These are phyloP conservation scores for Caenorhabditis angaria DNA, from an alignment of 2,888 invertebrate species.

Conservation along the genomic window DNA sequence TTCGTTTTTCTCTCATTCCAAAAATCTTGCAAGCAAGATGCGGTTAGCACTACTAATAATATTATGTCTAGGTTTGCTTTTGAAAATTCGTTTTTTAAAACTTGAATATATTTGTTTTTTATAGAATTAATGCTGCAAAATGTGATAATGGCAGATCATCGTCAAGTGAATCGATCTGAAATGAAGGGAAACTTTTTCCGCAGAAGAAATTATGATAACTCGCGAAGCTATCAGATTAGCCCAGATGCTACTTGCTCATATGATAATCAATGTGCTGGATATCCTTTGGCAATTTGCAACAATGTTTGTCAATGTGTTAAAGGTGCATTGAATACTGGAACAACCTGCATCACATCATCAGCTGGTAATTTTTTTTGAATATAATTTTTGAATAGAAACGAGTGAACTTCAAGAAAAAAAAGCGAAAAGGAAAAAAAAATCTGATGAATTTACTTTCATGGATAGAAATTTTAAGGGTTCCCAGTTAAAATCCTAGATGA, in stretches of 20 bases:
- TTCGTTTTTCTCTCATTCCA: conserved; percentile 11
- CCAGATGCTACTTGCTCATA: conserved; percentile 58
- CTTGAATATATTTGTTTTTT: background rate
- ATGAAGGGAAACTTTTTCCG: conserved; percentile 36
- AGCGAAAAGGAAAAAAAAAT: too few relatives aligned
- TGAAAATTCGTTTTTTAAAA: background rate
- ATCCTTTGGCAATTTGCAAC: conserved; percentile 70
- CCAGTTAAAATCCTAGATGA: too few relatives aligned
- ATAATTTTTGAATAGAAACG: too few relatives aligned
- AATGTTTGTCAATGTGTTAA: conserved; percentile 69
- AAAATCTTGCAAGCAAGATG: conserved; percentile 12
- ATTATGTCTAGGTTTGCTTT: background rate
- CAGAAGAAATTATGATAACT: conserved; percentile 27
- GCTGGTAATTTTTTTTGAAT: conserved; percentile 29
- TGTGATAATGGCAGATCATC: conserved; percentile 42
- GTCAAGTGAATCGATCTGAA: conserved; percentile 26
- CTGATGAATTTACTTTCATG: too few relatives aligned
- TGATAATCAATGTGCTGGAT: conserved; percentile 70
- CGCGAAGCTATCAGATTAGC: conserved; percentile 26
- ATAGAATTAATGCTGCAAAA: conserved; percentile 41
- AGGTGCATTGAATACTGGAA: conserved; percentile 70
- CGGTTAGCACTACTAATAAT: conserved; percentile 8
- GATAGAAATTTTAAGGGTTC: too few relatives aligned
- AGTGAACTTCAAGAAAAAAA: too few relatives aligned
- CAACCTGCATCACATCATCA: conserved; percentile 63